Evolutionary conservation across 2,888 invertebrate species (phyloP), one percentile per base, ranked within the genome.

Genomic region (Chydorus sphaericus): DNA sequence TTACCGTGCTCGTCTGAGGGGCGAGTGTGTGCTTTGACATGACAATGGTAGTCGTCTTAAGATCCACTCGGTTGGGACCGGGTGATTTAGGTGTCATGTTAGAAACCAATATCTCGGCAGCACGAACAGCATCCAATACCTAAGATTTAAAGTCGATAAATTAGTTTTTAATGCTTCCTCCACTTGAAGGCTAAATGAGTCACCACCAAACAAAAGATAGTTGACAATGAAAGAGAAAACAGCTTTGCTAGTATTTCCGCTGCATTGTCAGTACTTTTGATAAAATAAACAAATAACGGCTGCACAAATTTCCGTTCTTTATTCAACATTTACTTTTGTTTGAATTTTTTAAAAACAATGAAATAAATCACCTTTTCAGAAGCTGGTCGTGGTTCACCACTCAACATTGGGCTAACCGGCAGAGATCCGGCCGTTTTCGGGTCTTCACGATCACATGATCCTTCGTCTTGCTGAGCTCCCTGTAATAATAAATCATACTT

Each of bases 11-110:
- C 62, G 72, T 75, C 23, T 56, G 38, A 66, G 82, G 79, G 65
- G 86, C 87, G 64, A 88, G 75, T 57, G 89, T 89, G 71, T 91
- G 91, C 70, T 90, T 90, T 70, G 88, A 89, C 88, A 91, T 90
- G 57, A 91, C 89, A 64, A 91, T 85, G 11, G 90, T 91, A 61
- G 91, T 91, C 57, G 89, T 91, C 75, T 91, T 91, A 62, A 79
- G 74, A 65, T 79, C 79, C 66, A 72, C 62, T 23, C 56, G 56
- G 37, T 71, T 73, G 26, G 77, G 73, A 58, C 77, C 75, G 1
- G 88, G 88, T 56, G 88, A 87, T 64, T 83, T 86, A 28, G 87
- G 87, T 54, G 57, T 31, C 30, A 73, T 73, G 63, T 68, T 71
- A 56, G 73, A 71, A 4, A 85, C 86, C 69, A 89, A 77, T 62